Conservation (phyloP, 1,140 invertebrate species). For the Trachelipus rathkii region DNA sequence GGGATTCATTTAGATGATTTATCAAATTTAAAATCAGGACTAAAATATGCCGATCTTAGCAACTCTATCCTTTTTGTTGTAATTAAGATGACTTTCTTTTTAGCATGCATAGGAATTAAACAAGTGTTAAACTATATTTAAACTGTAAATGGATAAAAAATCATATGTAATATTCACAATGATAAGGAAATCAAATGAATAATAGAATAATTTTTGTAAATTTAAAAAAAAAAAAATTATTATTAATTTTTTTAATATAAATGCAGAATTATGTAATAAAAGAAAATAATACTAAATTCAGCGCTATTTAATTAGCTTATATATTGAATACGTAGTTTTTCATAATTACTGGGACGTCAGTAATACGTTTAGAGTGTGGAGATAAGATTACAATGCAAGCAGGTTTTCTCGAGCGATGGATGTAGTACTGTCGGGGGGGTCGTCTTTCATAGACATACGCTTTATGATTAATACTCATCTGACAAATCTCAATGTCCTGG, state of each 20-base stretch:
- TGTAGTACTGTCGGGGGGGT: conserved; percentile 34
- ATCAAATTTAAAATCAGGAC: no score
- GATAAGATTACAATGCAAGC: conserved; percentile 38
- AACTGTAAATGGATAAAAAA: no score
- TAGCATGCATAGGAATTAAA: no score
- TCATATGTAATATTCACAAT: no score
- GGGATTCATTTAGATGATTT: no score
- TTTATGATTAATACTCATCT: conserved; percentile 30
- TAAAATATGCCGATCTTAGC: no score
- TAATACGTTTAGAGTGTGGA: conserved; percentile 39
- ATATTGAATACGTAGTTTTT: not conserved
- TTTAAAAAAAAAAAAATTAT: not conserved
- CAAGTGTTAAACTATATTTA: no score
- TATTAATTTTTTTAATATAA: not conserved
- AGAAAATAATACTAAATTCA: not conserved
- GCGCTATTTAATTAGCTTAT: not conserved
- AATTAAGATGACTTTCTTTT: no score
- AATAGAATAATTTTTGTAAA: not conserved
- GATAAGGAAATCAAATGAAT: not conserved
- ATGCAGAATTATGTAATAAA: not conserved
- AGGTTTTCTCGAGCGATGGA: conserved; percentile 33
- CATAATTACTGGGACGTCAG: no score
- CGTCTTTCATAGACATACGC: conserved; percentile 37
- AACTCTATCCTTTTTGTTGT: no score
- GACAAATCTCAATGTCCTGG: no score